phyloP scores from a whole-genome alignment of 2,113 vertebrate genomes.

The Gallinago undulata region DNA sequence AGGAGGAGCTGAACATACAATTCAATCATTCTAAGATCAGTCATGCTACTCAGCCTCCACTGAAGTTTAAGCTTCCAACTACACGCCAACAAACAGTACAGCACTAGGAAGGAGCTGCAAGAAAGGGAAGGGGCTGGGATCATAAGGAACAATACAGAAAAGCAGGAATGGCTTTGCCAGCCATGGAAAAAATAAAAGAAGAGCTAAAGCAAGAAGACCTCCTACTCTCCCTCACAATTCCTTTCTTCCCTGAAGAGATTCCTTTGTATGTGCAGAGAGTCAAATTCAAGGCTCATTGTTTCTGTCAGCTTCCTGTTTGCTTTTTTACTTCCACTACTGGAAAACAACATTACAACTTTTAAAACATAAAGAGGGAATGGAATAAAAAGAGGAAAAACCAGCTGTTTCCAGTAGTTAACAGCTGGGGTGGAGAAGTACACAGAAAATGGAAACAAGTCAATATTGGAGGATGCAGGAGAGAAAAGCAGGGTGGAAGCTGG shows the following conservation, averaged over 20 bases:
- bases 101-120: neutral
- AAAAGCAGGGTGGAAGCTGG: neutral
- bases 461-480: neutral
- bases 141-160: slow-evolving; percentile 20
- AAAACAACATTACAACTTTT: slow-evolving; percentile 32
- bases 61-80: neutral
- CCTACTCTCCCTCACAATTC: neutral
- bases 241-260: slow-evolving; percentile 35
- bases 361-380: neutral
- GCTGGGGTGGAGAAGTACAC: slow-evolving; percentile 40
- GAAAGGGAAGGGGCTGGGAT: neutral
- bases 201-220: slow-evolving; percentile 39
- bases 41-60: too few relatives aligned
- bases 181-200: slow-evolving; percentile 14
- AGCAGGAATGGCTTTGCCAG: slow-evolving; percentile 33
- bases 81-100: neutral
- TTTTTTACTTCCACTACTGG: slow-evolving; percentile 61
- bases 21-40: neutral
- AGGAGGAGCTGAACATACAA: neutral
- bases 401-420: slow-evolving; percentile 74
- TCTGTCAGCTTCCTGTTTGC: slow-evolving; percentile 72
- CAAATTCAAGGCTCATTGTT: slow-evolving; percentile 69
- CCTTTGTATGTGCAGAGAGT: slow-evolving; percentile 34
- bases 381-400: slow-evolving; percentile 57
- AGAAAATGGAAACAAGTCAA: slow-evolving; percentile 27